Evolutionary conservation across 2,797 vertebrate genomes (phyloP).

Genomic region (Girardinus metallicus): DNA sequence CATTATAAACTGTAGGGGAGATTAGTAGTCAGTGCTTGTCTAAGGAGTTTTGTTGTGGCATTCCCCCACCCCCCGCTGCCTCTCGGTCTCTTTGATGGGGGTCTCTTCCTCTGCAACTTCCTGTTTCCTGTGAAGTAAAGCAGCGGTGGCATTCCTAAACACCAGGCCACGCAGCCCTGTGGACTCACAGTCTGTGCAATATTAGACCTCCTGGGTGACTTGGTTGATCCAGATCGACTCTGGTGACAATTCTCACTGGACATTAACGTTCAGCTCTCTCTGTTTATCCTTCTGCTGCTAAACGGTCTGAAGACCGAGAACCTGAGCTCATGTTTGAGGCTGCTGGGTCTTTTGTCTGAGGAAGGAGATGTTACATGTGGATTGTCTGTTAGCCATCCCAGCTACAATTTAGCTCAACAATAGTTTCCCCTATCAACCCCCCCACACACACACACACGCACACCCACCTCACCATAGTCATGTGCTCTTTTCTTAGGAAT

Average conservation of each 20-base stretch:
- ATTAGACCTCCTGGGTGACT: conserved; percentile 23
- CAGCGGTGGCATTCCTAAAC: conserved; percentile 29
- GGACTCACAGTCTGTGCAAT: conserved; percentile 4
- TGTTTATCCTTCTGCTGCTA: neutral
- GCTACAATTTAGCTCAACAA: conserved; percentile 53
- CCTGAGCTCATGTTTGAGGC: conserved; percentile 8
- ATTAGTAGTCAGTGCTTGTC: conserved; percentile 31
- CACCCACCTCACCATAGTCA: conserved; percentile 56
- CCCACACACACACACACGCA: neutral
- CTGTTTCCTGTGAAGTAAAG: conserved; percentile 69
- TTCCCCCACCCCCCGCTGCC: conserved; percentile 17
- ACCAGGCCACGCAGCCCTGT: conserved; percentile 16
- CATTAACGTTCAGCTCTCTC: conserved; percentile 24
- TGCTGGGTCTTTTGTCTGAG: conserved; percentile 42
- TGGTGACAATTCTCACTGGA: conserved; percentile 10
- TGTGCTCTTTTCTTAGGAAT: conserved; percentile 76
- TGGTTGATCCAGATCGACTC: conserved; percentile 39
- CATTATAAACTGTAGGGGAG: conserved; percentile 26
- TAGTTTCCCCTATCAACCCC: conserved; percentile 44
- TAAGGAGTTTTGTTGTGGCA: conserved; percentile 54
- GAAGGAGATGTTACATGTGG: conserved; percentile 53
- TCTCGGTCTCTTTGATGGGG: conserved; percentile 53
- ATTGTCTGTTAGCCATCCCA: conserved; percentile 32
- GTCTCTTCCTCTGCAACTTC: conserved; percentile 72
- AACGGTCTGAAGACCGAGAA: neutral